phyloP scores from a whole-genome alignment of 2,113 vertebrate genomes.

The Peromyscus maniculatus region DNA sequence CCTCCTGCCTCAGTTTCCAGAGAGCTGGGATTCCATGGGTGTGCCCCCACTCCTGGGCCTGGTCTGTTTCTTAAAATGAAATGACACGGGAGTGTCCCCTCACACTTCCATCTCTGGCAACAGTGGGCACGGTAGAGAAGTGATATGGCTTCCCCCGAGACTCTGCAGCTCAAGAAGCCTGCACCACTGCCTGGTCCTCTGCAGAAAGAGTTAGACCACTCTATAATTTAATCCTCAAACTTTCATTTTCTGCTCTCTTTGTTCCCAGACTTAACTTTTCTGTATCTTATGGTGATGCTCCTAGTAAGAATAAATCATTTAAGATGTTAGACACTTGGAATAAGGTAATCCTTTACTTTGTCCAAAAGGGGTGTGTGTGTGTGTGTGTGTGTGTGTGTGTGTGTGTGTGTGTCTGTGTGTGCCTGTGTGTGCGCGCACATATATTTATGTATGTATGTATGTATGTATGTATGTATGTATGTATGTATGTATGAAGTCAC shows the following conservation, averaged over 20 bases:
- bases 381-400: background rate
- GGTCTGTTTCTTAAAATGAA: too few relatives aligned
- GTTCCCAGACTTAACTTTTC: slow-evolving; percentile 55
- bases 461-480: too few relatives aligned
- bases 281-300: background rate
- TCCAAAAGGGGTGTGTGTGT: too few relatives aligned
- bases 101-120: accelerated
- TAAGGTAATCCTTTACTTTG: background rate
- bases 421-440: too few relatives aligned
- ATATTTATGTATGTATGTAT: accelerated
- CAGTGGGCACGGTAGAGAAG: background rate
- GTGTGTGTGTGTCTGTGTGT: too few relatives aligned
- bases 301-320: background rate
- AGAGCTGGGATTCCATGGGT: background rate
- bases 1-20: background rate
- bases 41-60: too few relatives aligned
- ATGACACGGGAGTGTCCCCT: accelerated
- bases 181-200: background rate
- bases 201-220: background rate
- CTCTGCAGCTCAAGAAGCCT: background rate
- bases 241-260: background rate
- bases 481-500: background rate
- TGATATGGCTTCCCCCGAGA: background rate
- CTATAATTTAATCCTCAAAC: background rate
- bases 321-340: background rate